Evolutionary conservation across 2,888 invertebrate species (phyloP).

Genomic region (Dasypogon diadema): DNA sequence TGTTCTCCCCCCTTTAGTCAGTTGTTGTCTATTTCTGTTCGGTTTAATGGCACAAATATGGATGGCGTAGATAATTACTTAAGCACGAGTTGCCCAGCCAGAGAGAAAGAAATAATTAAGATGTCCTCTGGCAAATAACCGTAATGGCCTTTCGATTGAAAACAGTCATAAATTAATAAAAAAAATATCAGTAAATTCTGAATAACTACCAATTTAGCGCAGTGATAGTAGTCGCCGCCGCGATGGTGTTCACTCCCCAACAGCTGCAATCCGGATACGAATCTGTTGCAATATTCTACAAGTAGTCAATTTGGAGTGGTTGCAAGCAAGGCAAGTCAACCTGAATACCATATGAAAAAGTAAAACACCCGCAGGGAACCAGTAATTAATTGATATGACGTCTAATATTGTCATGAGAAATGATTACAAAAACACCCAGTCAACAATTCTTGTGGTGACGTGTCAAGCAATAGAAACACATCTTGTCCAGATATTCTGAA

Average conservation of each 20-base stretch:
- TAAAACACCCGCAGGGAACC: constrained; percentile 23
- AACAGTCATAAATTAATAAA: constrained; percentile 22
- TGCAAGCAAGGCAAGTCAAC: constrained; percentile 12
- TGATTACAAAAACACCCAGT: neutral
- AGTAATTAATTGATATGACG: constrained; percentile 20
- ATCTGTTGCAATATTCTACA: constrained; percentile 22
- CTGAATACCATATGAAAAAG: constrained; percentile 33
- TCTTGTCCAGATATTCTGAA: too few species aligned
- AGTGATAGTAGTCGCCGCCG: neutral
- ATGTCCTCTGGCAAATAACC: constrained; percentile 25
- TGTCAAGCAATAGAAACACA: neutral
- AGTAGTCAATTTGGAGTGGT: neutral
- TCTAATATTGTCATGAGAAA: constrained; percentile 16
- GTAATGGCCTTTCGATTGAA: constrained; percentile 21
- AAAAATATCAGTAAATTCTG: constrained; percentile 3
- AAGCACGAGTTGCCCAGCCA: neutral
- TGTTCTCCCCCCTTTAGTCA: too few species aligned
- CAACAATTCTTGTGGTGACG: neutral
- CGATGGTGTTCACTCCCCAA: too few species aligned
- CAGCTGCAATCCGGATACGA: constrained; percentile 4
- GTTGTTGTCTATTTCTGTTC: too few species aligned
- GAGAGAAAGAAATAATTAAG: constrained; percentile 31
- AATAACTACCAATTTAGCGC: constrained; percentile 8
- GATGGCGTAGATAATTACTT: neutral
- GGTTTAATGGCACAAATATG: neutral